Percentiles rank a stretch among this genome's conserved stretches.
These are phyloP conservation scores for Acleris laterana DNA, from an alignment of 2,888 invertebrate genomes.

Conservation along the genomic window DNA sequence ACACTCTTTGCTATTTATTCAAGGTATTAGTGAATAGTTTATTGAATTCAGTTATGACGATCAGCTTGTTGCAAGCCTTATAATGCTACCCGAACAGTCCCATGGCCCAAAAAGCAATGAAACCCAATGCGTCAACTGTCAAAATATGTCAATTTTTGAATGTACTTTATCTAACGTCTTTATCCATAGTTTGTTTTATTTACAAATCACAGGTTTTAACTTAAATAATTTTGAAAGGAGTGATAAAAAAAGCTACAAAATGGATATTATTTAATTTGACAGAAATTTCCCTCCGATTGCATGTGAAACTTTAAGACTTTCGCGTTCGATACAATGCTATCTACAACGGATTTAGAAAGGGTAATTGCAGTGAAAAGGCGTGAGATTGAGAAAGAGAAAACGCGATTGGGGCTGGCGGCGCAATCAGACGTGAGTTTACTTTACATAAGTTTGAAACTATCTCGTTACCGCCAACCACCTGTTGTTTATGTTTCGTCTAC, in stretches of 20 bases:
- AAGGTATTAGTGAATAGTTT: too few species aligned
- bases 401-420: slow-evolving; percentile 57
- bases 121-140: background rate
- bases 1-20: too few species aligned
- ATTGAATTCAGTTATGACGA: too few species aligned
- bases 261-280: background rate
- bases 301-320: slow-evolving; percentile 31
- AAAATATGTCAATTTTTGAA: slow-evolving; percentile 14
- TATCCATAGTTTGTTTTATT: background rate
- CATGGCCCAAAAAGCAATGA: background rate
- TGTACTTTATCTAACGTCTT: slow-evolving; percentile 9
- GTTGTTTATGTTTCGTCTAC: slow-evolving; percentile 42
- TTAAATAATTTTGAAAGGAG: too few species aligned
- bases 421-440: slow-evolving; percentile 37
- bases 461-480: slow-evolving; percentile 46
- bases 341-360: slow-evolving; percentile 69
- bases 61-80: too few species aligned
- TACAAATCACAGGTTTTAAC: too few species aligned
- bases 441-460: slow-evolving; percentile 14
- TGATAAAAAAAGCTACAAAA: background rate
- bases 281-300: slow-evolving; percentile 18
- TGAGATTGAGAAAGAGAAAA: slow-evolving; percentile 76
- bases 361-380: slow-evolving; percentile 74
- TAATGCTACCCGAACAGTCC: background rate
- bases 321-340: slow-evolving; percentile 65